Base-by-base conservation (phyloP, 2,797 vertebrate genomes). In the Typhlichthys eigenmanni region DNA sequence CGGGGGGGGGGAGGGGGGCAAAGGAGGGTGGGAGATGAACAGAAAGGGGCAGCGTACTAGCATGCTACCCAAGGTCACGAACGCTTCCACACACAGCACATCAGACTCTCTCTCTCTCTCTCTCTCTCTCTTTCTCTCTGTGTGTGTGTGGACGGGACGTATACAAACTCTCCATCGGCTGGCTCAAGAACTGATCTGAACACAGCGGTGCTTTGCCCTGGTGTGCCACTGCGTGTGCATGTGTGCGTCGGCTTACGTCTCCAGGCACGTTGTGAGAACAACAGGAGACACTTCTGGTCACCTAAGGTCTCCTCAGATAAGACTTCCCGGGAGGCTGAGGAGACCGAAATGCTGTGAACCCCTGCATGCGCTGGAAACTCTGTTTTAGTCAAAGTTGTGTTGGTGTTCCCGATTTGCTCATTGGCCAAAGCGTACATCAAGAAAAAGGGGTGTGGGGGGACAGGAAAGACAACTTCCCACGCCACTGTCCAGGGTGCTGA, bases 11-110 rank as follows among this genome's bases (percentile, higher is more conserved):
- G 17, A 4, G 50, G 9, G 50, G 4, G 10, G 2, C 16, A 53
- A 14, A 19, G 11, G 6, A 53, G 16, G 19, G 19, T 2, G 52
- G 29, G 52, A 13, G 17, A 55, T 34, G 32, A 2, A 38, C 12
- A 34, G 29, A 34, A 32, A 34, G 24, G 52, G 29, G 51, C 5
- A 19, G 13, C 17, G 13, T 17, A 32, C 9, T 61, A 92, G 76
- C 78, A 86, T 12, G 53, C 71, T 74, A 85, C 84, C 85, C 88
- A 84, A 63, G 90, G 89, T 88, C 83, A 89, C 69, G 79, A 81
- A 77, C 2, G 66, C 84, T 81, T 81, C 60, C 78, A 80, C 69
- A 59, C 71, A 78, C 68, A 79, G 84, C 80, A 85, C 68, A 78
- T 85, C 80, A 85, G 71, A 68, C 17, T 19, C 17, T 19, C 16